These are phyloP conservation scores for Matsumurasca onukii DNA, from an alignment of 1,140 invertebrate species.

Conservation along the genomic window DNA sequence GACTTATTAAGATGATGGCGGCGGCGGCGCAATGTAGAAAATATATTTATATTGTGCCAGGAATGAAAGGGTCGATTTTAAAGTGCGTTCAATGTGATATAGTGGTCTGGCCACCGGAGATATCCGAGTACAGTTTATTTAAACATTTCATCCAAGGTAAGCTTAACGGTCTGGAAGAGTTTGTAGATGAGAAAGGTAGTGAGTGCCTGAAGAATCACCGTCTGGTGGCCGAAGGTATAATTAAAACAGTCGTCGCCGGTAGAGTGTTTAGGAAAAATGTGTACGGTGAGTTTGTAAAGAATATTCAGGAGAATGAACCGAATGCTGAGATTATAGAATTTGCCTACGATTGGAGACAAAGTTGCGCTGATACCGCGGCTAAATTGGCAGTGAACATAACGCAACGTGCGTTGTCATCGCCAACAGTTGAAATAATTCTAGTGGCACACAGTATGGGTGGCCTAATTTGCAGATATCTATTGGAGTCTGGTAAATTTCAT, in stretches of 20 bases:
- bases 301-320: not conserved
- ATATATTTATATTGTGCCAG: too few relatives aligned
- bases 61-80: too few relatives aligned
- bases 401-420: not conserved
- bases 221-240: not conserved
- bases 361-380: not conserved
- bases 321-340: not conserved
- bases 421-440: not conserved
- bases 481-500: not conserved
- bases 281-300: not conserved
- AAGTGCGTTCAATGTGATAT: too few relatives aligned
- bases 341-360: slow-evolving; percentile 7
- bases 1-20: too few relatives aligned
- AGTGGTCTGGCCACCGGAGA: too few relatives aligned
- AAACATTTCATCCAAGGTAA: too few relatives aligned
- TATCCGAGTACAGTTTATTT: too few relatives aligned
- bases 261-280: not conserved
- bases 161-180: not conserved
- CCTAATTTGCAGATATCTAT: slow-evolving; percentile 1
- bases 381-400: not conserved
- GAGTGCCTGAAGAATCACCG: not conserved
- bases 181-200: not conserved
- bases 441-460: slow-evolving; percentile 22
- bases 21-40: too few relatives aligned
- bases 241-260: not conserved